Percentiles rank a stretch among this genome's conserved stretches.
Conservation (phyloP, 2,113 vertebrate species). For the Suricata suricatta region DNA sequence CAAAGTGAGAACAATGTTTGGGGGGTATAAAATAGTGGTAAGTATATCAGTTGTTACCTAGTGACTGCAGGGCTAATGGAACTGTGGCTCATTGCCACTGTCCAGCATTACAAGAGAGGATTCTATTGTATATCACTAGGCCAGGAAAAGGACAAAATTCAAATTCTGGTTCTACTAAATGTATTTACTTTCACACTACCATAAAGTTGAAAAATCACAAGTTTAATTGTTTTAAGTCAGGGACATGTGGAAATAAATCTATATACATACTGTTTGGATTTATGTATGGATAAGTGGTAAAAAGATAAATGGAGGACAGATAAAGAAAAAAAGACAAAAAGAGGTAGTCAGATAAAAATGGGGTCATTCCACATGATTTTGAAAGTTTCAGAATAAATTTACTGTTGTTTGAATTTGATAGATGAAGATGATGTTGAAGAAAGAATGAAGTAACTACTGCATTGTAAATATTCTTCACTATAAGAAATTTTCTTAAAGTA, state of each 20-base stretch:
- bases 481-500: neutral
- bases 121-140: neutral
- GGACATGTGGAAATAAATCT: neutral
- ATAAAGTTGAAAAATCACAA: neutral
- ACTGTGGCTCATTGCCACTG: neutral
- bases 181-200: neutral
- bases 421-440: neutral
- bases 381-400: neutral
- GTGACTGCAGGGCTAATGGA: neutral
- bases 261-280: neutral
- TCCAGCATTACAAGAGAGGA: neutral
- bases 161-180: neutral
- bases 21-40: neutral
- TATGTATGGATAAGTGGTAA: neutral
- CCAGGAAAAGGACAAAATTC: neutral
- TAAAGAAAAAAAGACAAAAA: fast-evolving
- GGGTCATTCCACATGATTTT: neutral
- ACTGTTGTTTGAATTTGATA: neutral
- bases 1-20: neutral
- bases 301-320: neutral
- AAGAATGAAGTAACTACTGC: neutral
- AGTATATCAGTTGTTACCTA: neutral
- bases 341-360: neutral
- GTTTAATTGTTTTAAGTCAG: neutral
- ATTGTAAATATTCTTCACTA: neutral